Conservation (phyloP, 2,113 vertebrate species). For the Hemibagrus wyckioides region DNA sequence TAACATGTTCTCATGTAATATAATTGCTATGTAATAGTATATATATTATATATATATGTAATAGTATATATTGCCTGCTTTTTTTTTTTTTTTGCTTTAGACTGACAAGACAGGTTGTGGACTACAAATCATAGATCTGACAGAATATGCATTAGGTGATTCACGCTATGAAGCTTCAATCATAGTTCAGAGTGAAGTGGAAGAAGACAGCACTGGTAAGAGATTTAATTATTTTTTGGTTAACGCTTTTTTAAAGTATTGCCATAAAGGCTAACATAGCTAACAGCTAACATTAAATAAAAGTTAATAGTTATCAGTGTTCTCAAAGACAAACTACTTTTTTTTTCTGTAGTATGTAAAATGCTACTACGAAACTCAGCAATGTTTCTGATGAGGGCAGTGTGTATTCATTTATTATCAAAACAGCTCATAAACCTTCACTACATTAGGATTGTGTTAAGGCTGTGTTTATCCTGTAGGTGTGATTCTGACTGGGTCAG, state of each 20-base stretch:
- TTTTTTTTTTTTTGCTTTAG: slow-evolving; percentile 49
- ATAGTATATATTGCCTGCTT: neutral
- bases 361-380: neutral
- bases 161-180: slow-evolving; percentile 37
- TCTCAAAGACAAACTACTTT: neutral
- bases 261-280: neutral
- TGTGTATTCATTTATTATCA: neutral
- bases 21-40: too few species aligned
- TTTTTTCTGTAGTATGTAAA: neutral
- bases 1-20: too few species aligned
- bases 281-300: neutral
- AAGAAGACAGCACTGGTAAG: slow-evolving; percentile 72
- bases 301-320: neutral
- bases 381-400: neutral
- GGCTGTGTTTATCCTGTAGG: slow-evolving; percentile 55
- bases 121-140: slow-evolving; percentile 52
- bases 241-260: neutral
- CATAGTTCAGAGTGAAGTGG: slow-evolving; percentile 58
- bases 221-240: neutral
- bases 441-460: neutral
- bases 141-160: slow-evolving; percentile 18
- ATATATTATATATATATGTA: too few species aligned
- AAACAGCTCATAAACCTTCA: neutral
- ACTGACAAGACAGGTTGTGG: slow-evolving; percentile 69
- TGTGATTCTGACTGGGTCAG: slow-evolving; percentile 52